Base-by-base conservation (phyloP, 2,797 vertebrate genomes). In the Jordanella pulchra region DNA sequence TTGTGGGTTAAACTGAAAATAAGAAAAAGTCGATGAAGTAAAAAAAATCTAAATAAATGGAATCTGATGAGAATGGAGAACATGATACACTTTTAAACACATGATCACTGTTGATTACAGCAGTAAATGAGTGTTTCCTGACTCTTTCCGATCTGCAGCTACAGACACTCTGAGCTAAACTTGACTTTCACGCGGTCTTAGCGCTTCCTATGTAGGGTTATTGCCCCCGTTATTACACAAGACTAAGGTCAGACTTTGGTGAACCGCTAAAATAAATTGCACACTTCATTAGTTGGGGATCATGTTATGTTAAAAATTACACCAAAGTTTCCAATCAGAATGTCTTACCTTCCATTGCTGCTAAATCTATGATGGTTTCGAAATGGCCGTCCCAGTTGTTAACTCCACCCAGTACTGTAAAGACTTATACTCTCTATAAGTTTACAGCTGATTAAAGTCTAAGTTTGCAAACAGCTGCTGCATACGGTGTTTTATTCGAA, bases 281-380 rank as follows among this genome's bases (percentile, higher is more conserved):
- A 4, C 35, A 39, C 35, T 7, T 39, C 35, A 3, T n/a, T 2
- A n/a, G 3, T 45, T 45, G 44, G 12, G 44, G 44, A 45, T 45
- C 44, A 45, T 12, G 44, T 11, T n/a, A 11, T 14, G n/a, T 54
- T 15, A 42, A 21, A 25, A n/a, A 42, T 7, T 39, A 5, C 21
- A 39, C 32, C 1, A 18, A 23, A 60, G 12, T 12, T 13, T 45
- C 14, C 14, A 67, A 30, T 21, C 27, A n/a, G 21, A 14, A n/a
- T n/a, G 58, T 28, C 28, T 67, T 67, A 67, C 65, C 65, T 25
- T 30, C 65, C 65, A 67, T 67, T 4, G 30, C 65, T 66, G 11
- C 45, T 30, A 23, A 61, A 14, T 4, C 58, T n/a, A 6, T 6
- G 1, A 25, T 11, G n/a, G 6, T 1, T 23, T 63, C 12, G 35